Evolutionary conservation across 2,113 vertebrate species (phyloP).

Genomic region (Hypomesus transpacificus): DNA sequence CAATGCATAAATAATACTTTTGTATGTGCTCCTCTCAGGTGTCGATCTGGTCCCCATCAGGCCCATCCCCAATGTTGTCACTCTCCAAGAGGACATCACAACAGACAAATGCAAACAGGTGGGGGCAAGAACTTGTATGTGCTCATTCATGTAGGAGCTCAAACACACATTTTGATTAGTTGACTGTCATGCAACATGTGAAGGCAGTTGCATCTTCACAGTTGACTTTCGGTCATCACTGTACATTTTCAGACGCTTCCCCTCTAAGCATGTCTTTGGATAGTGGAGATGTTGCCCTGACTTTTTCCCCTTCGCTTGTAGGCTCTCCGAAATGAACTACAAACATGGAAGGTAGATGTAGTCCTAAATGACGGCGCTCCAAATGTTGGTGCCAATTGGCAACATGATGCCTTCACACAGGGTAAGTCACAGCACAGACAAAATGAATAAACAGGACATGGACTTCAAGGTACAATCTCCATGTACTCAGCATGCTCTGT

Average conservation of each 20-base stretch:
- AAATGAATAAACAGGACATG: neutral
- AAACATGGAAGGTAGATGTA: conserved; percentile 96
- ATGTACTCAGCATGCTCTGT: too few relatives aligned
- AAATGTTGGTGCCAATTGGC: conserved; percentile 94
- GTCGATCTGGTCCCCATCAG: conserved; percentile 94
- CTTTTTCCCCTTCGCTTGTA: conserved; percentile 39
- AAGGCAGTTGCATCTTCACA: too few relatives aligned
- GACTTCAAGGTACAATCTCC: too few relatives aligned
- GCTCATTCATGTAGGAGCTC: too few relatives aligned
- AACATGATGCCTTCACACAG: conserved; percentile 91
- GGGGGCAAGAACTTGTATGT: neutral
- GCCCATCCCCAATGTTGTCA: conserved; percentile 87
- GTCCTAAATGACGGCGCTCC: conserved; percentile 93
- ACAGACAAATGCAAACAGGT: conserved; percentile 93
- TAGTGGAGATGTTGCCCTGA: too few relatives aligned
- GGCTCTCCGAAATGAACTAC: conserved; percentile 89
- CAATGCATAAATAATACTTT: neutral
- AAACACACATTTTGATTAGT: too few relatives aligned
- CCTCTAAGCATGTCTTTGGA: too few relatives aligned
- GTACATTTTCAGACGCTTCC: too few relatives aligned
- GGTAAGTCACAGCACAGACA: conserved; percentile 62
- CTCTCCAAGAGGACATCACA: conserved; percentile 93
- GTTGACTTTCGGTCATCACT: too few relatives aligned
- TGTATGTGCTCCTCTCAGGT: conserved; percentile 63
- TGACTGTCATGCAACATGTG: too few relatives aligned